Conservation (phyloP, 2,888 invertebrate species). For the Rhagium mordax region DNA sequence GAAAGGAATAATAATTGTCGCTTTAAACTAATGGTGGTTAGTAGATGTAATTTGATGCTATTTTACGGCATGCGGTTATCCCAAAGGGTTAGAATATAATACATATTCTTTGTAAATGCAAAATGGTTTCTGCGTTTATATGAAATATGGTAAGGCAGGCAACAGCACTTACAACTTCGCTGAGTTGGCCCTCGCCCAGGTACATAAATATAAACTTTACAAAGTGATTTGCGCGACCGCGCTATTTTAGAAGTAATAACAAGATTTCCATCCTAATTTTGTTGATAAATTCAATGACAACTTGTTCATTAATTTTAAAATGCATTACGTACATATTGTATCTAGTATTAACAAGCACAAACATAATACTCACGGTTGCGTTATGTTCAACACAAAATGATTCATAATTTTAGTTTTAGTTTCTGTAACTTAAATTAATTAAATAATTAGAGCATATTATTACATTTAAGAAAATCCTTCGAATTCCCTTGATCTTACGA, state of each 20-base stretch:
- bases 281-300: neutral
- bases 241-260: slow-evolving; percentile 5
- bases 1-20: neutral
- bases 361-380: too few relatives aligned
- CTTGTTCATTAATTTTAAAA: neutral
- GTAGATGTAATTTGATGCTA: neutral
- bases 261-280: neutral
- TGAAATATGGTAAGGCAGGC: slow-evolving; percentile 7
- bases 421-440: too few relatives aligned
- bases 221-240: slow-evolving; percentile 1
- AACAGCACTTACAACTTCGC: slow-evolving; percentile 15
- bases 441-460: too few relatives aligned
- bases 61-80: neutral
- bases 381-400: too few relatives aligned
- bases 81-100: neutral
- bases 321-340: too few relatives aligned
- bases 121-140: slow-evolving; percentile 4
- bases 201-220: slow-evolving; percentile 19
- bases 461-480: too few relatives aligned
- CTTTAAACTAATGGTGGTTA: neutral
- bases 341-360: too few relatives aligned
- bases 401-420: too few relatives aligned
- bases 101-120: slow-evolving; percentile 15
- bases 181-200: slow-evolving; percentile 17
- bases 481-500: too few relatives aligned